These are phyloP conservation scores for Sepioteuthis lessoniana DNA, from an alignment of 2,888 invertebrate genomes.

Conservation along the genomic window DNA sequence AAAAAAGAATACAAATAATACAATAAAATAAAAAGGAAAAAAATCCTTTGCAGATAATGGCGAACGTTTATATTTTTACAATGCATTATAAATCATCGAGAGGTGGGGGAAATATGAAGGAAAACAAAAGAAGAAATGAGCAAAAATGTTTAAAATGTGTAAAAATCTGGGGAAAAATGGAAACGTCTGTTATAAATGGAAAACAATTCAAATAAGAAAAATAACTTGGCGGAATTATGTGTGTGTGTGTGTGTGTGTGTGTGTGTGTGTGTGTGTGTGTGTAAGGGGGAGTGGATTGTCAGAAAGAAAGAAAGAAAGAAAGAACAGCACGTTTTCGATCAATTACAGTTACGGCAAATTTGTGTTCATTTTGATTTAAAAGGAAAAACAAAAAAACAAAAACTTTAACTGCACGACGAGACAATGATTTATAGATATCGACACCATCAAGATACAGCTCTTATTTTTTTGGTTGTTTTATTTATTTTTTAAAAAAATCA, in stretches of 20 bases:
- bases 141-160: neutral
- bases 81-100: neutral
- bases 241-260: no score
- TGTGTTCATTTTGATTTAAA: conserved; percentile 45
- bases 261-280: no score
- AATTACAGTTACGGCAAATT: conserved; percentile 42
- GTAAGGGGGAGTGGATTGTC: no score
- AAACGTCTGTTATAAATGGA: neutral
- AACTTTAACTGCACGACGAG: neutral
- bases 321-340: neutral
- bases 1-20: neutral
- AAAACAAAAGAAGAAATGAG: neutral
- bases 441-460: neutral
- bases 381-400: neutral
- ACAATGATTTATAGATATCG: neutral
- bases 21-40: neutral
- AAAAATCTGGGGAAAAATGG: neutral
- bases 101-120: neutral
- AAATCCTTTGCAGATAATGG: neutral
- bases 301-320: neutral
- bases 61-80: neutral
- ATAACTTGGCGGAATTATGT: neutral
- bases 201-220: neutral
- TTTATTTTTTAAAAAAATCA: no score
- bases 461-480: neutral